These are phyloP conservation scores for Gymnothorax javanicus DNA, from an alignment of 2,797 vertebrate genomes.

Conservation along the genomic window DNA sequence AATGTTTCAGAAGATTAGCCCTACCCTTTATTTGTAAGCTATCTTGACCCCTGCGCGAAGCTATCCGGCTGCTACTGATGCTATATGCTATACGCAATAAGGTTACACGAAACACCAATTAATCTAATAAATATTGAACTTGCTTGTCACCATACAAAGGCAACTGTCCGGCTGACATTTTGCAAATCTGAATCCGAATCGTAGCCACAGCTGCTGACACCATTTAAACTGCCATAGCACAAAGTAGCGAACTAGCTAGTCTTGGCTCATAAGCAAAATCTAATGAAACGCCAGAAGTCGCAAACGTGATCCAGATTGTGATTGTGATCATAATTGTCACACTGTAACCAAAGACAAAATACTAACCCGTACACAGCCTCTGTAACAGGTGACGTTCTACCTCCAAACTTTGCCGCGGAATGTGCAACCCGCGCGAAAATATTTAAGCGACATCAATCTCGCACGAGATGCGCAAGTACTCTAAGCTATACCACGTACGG, in stretches of 20 bases:
- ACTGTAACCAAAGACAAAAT: not conserved
- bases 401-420: constrained; percentile 36
- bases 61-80: too few species aligned
- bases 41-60: too few species aligned
- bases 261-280: not conserved
- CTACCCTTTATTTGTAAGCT: too few species aligned
- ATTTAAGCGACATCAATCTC: not conserved
- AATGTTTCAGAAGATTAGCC: too few species aligned
- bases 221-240: not conserved
- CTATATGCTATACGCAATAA: too few species aligned
- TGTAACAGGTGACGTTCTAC: not conserved
- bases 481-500: not conserved
- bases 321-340: not conserved
- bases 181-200: not conserved
- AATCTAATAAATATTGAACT: too few species aligned
- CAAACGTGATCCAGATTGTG: not conserved
- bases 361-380: not conserved
- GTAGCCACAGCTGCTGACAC: not conserved
- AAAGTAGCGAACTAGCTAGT: not conserved
- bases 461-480: not conserved
- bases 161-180: not conserved
- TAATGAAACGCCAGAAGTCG: not conserved
- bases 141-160: too few species aligned
- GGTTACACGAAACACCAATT: too few species aligned
- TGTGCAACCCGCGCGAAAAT: constrained; percentile 20